Base-by-base conservation (phyloP, 2,113 vertebrate genomes). In the Aptenodytes patagonicus region DNA sequence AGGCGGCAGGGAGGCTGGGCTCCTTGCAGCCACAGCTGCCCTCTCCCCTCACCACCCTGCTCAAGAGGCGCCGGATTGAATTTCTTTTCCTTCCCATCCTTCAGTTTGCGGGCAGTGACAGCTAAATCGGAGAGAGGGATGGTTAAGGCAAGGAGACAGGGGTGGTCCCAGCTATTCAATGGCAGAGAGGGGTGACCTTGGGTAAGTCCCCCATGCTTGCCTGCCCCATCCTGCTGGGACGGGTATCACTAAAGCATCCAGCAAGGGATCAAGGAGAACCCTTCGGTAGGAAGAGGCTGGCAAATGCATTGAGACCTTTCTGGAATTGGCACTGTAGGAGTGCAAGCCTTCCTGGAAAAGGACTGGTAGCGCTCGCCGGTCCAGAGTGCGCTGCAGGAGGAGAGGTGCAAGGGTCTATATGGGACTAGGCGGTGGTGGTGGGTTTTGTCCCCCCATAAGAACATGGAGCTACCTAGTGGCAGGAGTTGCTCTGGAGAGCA, bases 301-400 rank as follows among this genome's bases (percentile, higher is more conserved):
- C 42, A 81, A 90, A 17, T 15, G 42, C 62, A 0, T 24, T 13
- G 83, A 95, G 90, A 93, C 69, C 60, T 90, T 93, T 96, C 97
- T 95, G 92, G 92, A 96, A 93, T 0, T 51, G 52, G 13, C 32
- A 24, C 14, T 70, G 68, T 64, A 28, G 68, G 72, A 88, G 38
- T 4, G 6, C 14, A 12, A 57, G 11, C 65, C 34, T 44, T 83
- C 29, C 64, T 34, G 40, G 44, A 87, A 8, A 3, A 28, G 58
- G 55, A 46, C 34, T 36, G 68, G 64, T 3, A 55, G 42, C 0
- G 2, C 29, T 78, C 1, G 3, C 40, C 1, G 3, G 40, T 25
- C 52, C 26, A 10, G 66, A 38, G 47, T 1, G 21, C 4, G 4
- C 40, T 55, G 57, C n/a, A 14, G 60, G 38, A 57, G 24, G n/a